phyloP scores from a whole-genome alignment of 2,888 invertebrate genomes.

The Nesidiocoris tenuis region DNA sequence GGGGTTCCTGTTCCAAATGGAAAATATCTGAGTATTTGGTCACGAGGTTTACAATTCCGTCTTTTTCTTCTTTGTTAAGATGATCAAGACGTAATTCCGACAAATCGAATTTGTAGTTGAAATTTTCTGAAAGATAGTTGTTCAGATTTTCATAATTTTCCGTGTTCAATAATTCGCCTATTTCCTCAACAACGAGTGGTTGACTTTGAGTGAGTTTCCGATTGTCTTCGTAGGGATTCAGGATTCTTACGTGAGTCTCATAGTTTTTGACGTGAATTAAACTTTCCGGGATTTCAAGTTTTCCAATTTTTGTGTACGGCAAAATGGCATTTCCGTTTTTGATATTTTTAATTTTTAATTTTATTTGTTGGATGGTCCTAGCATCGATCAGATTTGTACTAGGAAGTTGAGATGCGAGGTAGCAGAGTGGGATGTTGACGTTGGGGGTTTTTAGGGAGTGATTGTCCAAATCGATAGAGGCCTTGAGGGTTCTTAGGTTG shows the following conservation, averaged over 20 bases:
- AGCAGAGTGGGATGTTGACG: not conserved
- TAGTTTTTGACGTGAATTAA: not conserved
- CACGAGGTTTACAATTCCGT: not conserved
- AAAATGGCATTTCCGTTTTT: not conserved
- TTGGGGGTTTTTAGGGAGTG: not conserved
- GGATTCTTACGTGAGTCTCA: not conserved
- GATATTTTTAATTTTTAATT: not conserved
- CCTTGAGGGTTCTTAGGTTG: not conserved
- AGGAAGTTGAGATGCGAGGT: not conserved
- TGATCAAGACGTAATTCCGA: not conserved
- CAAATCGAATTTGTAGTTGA: not conserved
- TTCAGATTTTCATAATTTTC: not conserved
- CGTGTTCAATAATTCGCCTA: not conserved
- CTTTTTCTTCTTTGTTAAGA: not conserved
- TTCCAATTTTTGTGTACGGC: no score
- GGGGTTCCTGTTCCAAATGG: not conserved
- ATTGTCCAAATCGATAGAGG: not conserved
- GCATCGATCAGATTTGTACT: not conserved
- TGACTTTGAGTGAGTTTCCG: not conserved
- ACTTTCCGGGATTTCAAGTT: conserved; percentile 24
- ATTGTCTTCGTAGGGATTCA: not conserved
- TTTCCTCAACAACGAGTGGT: not conserved
- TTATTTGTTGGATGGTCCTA: not conserved
- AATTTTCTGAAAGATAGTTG: not conserved
- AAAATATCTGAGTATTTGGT: not conserved